A percentile compares a stretch with the other conserved stretches of the same genome.
phyloP scores from a whole-genome alignment of 2,113 vertebrate genomes.

The Psittacus erithacus region DNA sequence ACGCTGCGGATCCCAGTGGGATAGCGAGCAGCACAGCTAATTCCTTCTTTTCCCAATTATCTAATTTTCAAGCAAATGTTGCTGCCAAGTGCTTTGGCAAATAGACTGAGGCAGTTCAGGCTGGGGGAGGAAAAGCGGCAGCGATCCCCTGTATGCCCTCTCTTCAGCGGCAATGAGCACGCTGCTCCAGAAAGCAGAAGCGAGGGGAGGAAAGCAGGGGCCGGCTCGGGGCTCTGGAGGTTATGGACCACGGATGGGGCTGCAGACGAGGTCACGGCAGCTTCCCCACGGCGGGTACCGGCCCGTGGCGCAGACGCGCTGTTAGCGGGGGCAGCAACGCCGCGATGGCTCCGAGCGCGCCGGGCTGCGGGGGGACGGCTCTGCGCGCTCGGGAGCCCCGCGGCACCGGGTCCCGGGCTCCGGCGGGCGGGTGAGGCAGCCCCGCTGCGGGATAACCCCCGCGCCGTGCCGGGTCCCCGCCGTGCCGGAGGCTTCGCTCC shows the following conservation, averaged over 20 bases:
- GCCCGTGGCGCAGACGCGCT: background rate
- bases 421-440: background rate
- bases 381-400: background rate
- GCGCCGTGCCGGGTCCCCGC: background rate
- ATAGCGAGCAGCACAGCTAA: background rate
- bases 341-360: too few relatives aligned
- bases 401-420: background rate
- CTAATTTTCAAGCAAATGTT: conserved; percentile 8
- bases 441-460: background rate
- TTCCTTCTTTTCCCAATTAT: background rate
- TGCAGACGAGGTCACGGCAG: background rate
- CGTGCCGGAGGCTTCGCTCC: background rate
- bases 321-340: background rate
- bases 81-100: background rate
- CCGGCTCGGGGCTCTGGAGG: background rate
- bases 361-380: too few relatives aligned
- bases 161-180: background rate
- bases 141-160: background rate
- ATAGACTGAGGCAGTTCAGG: background rate
- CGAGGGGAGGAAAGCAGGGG: background rate
- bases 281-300: background rate
- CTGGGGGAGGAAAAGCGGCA: background rate
- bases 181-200: background rate
- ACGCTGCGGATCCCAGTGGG: background rate
- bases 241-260: background rate